Evolutionary conservation across 2,113 vertebrate species (phyloP), one percentile per base, ranked within the genome.

Genomic region (Climacteris rufus): DNA sequence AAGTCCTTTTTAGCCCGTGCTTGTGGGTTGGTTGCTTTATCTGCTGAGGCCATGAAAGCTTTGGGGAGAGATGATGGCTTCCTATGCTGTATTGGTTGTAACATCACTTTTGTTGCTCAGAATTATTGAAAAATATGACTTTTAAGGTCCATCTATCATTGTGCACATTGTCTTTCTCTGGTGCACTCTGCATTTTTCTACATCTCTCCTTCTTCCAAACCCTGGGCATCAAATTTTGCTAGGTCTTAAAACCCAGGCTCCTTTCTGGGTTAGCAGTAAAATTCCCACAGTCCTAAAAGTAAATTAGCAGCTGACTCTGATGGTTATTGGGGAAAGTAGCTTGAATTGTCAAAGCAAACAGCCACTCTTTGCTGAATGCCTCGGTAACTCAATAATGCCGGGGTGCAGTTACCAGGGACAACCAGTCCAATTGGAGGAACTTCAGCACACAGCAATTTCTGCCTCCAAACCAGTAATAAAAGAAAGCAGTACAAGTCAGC

Each of bases 401-500:
- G 94, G 95, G 63, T 92, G 87, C 68, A 88, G 75, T 70, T 90
- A 88, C 82, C 56, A 18, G 86, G 93, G 90, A 21, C 90, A 30
- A n/a, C 84, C 74, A 17, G 65, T 28, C 66, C 52, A 37, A 25
- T 75, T 75, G 57, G 85, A 95, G 72, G 33, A 92, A 69, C 74
- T 54, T 60, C 10, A 93, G 79, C 70, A 52, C 30, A 18, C 8
- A 91, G 85, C 52, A 75, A 31, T 96, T 92, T 83, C 75, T 79
- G 70, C 83, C 65, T 95, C 84, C 70, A 68, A 82, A 24, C 88
- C 87, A 83, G 81, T 87, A 96, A 87, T 89, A 89, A 86, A 80
- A 50, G 90, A 17, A 82, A 64, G 82, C 85, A 64, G 6, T 9
- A 71, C 87, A 90, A 96, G 91, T 95, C 94, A 84, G 94, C 95